Conservation (phyloP, 2,888 invertebrate genomes). For the Nudaria mundana region DNA sequence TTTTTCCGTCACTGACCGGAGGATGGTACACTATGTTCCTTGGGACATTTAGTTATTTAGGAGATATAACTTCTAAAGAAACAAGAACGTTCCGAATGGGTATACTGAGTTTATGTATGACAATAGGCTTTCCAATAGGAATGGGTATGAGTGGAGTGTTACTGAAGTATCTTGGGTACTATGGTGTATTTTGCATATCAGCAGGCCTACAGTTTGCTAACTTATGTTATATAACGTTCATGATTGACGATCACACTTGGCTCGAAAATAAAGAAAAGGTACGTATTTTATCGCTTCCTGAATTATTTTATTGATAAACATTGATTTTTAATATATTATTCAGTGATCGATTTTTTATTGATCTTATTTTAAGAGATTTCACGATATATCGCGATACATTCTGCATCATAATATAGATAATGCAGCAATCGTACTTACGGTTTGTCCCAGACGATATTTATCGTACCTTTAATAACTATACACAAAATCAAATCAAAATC, state of each 20-base stretch:
- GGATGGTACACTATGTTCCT: constrained; percentile 82
- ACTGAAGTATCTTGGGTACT: constrained; percentile 68
- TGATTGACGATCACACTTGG: constrained; percentile 70
- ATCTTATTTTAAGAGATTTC: no score
- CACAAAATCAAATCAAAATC: no score
- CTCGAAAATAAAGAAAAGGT: constrained; percentile 65
- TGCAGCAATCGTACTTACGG: no score
- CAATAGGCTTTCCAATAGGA: constrained; percentile 72
- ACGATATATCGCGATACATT: no score
- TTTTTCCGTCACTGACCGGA: constrained; percentile 77
- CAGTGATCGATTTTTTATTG: no score
- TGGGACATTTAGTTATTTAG: constrained; percentile 82
- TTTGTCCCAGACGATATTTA: no score
- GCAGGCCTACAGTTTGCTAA: constrained; percentile 62
- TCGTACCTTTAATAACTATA: no score
- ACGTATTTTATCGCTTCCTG: constrained; percentile 19
- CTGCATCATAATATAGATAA: no score
- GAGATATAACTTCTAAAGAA: constrained; percentile 79
- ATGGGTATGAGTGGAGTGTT: constrained; percentile 69
- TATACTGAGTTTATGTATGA: constrained; percentile 72
- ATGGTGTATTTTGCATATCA: constrained; percentile 75
- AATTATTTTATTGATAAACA: neutral
- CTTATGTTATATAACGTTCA: constrained; percentile 67
- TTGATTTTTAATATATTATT: no score
- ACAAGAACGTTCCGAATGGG: constrained; percentile 83